These are phyloP conservation scores for Idaea dimidiata DNA, from an alignment of 2,888 invertebrate species.

Conservation along the genomic window DNA sequence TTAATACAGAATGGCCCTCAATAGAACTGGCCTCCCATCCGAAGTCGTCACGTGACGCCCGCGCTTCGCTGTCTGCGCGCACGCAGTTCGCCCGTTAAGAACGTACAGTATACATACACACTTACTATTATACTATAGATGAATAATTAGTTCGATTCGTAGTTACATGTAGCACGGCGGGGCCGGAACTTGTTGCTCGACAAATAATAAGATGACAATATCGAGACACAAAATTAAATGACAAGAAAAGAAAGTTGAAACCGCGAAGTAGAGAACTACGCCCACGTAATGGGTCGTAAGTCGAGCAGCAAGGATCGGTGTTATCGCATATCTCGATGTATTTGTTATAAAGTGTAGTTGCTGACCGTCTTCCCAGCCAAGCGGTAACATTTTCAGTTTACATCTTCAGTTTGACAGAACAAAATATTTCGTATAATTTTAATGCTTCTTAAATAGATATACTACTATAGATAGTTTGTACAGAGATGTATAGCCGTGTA, in stretches of 20 bases:
- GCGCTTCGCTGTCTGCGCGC: slow-evolving; percentile 52
- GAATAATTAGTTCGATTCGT: slow-evolving; percentile 80
- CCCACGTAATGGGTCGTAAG: slow-evolving; percentile 6
- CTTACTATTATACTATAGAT: slow-evolving; percentile 79
- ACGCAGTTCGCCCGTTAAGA: slow-evolving; percentile 62
- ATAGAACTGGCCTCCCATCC: slow-evolving; percentile 90
- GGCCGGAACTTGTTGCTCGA: slow-evolving; percentile 42
- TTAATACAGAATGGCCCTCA: slow-evolving; percentile 92
- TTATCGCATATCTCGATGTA: slow-evolving; percentile 68
- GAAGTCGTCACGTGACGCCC: slow-evolving; percentile 72
- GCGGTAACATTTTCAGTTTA: slow-evolving; percentile 62
- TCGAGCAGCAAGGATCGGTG: slow-evolving; percentile 40
- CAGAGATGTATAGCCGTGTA: slow-evolving; percentile 75
- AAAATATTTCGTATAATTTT: slow-evolving; percentile 48
- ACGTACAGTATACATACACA: slow-evolving; percentile 73
- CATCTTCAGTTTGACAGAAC: slow-evolving; percentile 71
- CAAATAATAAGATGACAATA: slow-evolving; percentile 10
- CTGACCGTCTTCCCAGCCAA: slow-evolving; percentile 65
- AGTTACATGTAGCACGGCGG: slow-evolving; percentile 73
- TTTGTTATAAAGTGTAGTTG: slow-evolving; percentile 77
- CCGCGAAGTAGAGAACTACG: slow-evolving; percentile 6
- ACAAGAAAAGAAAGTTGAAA: not conserved
- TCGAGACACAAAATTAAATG: not conserved
- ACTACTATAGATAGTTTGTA: slow-evolving; percentile 72
- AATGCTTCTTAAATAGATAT: slow-evolving; percentile 66